These are phyloP conservation scores for Bombus confusus DNA, from an alignment of 1,140 invertebrate species.

Conservation along the genomic window DNA sequence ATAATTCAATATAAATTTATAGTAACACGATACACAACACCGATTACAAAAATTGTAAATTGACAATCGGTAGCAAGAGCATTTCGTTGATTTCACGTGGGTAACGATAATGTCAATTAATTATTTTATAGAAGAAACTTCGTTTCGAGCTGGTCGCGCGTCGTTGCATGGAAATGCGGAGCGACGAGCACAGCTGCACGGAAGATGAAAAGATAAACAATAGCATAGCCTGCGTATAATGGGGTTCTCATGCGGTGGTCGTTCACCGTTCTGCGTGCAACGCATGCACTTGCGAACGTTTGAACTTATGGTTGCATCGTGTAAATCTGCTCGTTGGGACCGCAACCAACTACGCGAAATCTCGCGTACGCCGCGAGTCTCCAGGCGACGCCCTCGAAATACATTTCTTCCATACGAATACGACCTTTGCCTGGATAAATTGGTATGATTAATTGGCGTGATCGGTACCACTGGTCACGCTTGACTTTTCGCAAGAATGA, in stretches of 20 bases:
- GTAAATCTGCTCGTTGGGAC: too few species aligned
- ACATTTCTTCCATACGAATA: not conserved
- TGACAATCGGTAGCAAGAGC: too few species aligned
- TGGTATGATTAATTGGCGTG: not conserved
- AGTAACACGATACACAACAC: not conserved
- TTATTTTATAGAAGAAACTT: not conserved
- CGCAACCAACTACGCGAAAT: not conserved
- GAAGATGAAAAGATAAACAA: slow-evolving; percentile 27
- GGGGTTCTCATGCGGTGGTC: not conserved
- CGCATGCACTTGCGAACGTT: too few species aligned
- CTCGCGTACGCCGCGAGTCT: not conserved
- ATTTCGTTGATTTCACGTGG: not conserved
- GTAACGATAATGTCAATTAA: not conserved
- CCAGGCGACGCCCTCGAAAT: not conserved
- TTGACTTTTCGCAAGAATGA: not conserved
- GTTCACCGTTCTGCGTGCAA: not conserved
- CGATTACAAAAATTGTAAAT: not conserved
- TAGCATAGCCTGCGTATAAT: not conserved
- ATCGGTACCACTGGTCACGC: not conserved
- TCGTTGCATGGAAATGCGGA: not conserved
- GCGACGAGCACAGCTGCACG: not conserved
- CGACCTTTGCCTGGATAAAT: not conserved
- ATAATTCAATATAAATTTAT: not conserved
- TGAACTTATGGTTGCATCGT: too few species aligned
- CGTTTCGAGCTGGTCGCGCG: not conserved